phyloP scores from a whole-genome alignment of 2,797 vertebrate species.

The Garrulus glandarius region DNA sequence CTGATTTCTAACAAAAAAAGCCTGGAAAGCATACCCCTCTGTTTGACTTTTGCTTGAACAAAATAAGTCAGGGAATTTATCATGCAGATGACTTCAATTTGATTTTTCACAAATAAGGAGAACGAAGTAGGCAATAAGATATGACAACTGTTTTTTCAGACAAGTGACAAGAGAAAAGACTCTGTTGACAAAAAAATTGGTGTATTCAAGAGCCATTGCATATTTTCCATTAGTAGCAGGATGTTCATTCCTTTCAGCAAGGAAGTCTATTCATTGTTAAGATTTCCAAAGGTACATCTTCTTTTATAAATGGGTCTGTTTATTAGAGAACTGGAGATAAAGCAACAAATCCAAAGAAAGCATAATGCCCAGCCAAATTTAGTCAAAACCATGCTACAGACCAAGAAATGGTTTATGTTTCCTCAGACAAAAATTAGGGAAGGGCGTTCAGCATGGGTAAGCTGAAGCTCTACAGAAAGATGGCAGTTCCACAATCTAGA shows the following conservation, averaged over 20 bases:
- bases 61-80: neutral
- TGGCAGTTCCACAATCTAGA: neutral
- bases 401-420: neutral
- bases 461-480: neutral
- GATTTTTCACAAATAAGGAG: neutral
- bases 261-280: neutral
- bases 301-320: neutral
- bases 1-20: neutral
- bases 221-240: neutral
- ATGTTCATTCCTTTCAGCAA: neutral
- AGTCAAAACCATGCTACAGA: neutral
- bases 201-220: neutral
- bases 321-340: neutral
- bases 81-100: neutral
- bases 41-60: neutral
- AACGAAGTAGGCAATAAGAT: neutral
- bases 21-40: neutral
- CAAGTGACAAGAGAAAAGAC: neutral
- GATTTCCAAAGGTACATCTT: neutral
- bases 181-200: neutral
- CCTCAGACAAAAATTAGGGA: neutral
- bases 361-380: neutral
- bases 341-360: neutral
- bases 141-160: neutral
- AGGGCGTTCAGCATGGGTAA: no score